Base-by-base conservation (phyloP, 1,140 invertebrate species). In the Yoshiicerus persimilis region DNA sequence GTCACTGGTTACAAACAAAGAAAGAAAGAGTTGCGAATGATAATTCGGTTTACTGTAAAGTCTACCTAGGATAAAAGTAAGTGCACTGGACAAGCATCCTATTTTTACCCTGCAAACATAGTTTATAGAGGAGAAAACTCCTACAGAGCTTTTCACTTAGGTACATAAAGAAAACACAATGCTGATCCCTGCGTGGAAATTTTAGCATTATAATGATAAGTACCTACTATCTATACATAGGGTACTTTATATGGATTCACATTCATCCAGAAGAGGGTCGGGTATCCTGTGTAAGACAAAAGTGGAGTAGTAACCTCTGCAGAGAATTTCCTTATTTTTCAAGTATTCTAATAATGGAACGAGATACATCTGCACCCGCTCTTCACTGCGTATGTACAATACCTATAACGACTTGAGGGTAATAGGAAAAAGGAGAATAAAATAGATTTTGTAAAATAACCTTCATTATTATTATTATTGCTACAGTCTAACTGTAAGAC, bases 91-190 rank as follows among this genome's bases (percentile, higher is more conserved):
- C 5, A 16, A n/a, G 8, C 13, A 20, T 56, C 5, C 20, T 20
- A 6, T n/a, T n/a, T 56, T n/a, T n/a, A n/a, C 2, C 20, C n/a
- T n/a, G n/a, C n/a, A n/a, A n/a, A n/a, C n/a, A n/a, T n/a, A n/a
- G n/a, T n/a, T n/a, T n/a, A n/a, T 32, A 36, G 16, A 77, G n/a
- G 75, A 80, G 75, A 80, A 80, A 32, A 36, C 75, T 80, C 75
- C 75, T 80, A 80, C 70, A 77, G 75, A 80, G 75, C 23, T 80
- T 80, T 80, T 80, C 75, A 80, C 75, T 80, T 80, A 38, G 9
- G 27, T 80, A 4, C n/a, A 3, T 16, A 56, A 56, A 56, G 47
- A 56, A 56, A 56, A 56, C 47, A 56, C 47, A 56, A 56, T 56
- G 47, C 9, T 13, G 13, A 39, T 39, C 20, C 47, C 16, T 56